Evolutionary conservation across 1,140 invertebrate species (phyloP), one percentile per base, ranked within the genome.

Genomic region (Contarinia nasturtii): DNA sequence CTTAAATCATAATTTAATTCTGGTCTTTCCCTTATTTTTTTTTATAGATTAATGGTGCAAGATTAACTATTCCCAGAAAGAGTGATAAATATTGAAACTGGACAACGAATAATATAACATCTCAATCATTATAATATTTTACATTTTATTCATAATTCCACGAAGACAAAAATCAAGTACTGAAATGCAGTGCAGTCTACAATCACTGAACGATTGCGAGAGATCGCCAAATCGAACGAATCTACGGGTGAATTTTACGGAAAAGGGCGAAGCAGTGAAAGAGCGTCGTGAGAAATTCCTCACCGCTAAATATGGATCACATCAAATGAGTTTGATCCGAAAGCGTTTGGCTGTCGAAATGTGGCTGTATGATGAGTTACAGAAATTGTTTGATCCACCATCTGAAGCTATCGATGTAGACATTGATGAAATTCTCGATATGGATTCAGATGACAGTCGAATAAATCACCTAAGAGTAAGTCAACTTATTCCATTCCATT

Each of bases 311-410:
- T 96, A 95, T 60, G 90, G 90, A 47, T 84, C 84, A 51, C 91
- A 95, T 70, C 91, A 95, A 70, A 96, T 95, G 91, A 86, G 80
- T 56, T 76, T 95, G 50, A 96, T 96, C 57, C 76, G 90, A 53
- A 95, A 95, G 68, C 71, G 91, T 59, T 71, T 95, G 48, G 82
- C 84, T 11, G 91, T 95, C 10, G 92, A 96, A 68, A 93, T 95
- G 85, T 95, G 91, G 91, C 76, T 96, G 38, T 94, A 91, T 65
- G 90, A 95, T 60, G 82, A 93, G 65, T 72, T 96, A 49, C 86
- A 91, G 64, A 83, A 85, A 59, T 72, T 95, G 34, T 93, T 91
- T 59, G 81, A 86, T 54, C 73, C 77, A 50, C 72, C 77, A 60
- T 60, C 47, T 54, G 61, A 76, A 58, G 86, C 91, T 66, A 84